phyloP scores from a whole-genome alignment of 1,140 invertebrate genomes.

The Drosophila punjabiensis region DNA sequence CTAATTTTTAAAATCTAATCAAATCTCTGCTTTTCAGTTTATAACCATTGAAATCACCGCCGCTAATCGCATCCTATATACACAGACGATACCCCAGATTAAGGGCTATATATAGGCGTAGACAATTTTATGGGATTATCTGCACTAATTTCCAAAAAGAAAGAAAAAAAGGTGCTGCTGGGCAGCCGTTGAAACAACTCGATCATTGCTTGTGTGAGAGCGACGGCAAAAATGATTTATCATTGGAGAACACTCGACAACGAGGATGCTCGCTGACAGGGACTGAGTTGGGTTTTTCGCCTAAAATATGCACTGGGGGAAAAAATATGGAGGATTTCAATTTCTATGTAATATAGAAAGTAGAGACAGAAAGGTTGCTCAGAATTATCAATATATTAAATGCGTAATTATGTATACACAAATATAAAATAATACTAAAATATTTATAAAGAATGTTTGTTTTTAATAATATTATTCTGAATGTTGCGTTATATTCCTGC shows the following conservation, averaged over 20 bases:
- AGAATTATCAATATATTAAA: background rate
- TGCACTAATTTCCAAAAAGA: slow-evolving; percentile 42
- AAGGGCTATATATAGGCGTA: slow-evolving; percentile 5
- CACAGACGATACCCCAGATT: slow-evolving; percentile 19
- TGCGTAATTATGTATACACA: too few relatives aligned
- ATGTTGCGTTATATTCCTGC: too few relatives aligned
- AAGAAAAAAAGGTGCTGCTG: background rate
- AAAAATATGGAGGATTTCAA: background rate
- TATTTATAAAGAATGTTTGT: too few relatives aligned
- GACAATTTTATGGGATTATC: slow-evolving; percentile 60
- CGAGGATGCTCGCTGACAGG: slow-evolving; percentile 31
- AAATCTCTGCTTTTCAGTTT: background rate
- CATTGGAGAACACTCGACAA: slow-evolving; percentile 63
- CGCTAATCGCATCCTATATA: background rate
- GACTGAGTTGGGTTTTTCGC: slow-evolving; percentile 8
- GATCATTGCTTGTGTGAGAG: slow-evolving; percentile 29
- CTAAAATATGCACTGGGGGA: background rate
- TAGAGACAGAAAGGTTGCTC: background rate
- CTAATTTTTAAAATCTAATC: background rate
- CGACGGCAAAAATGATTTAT: slow-evolving; percentile 67
- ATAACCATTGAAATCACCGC: background rate
- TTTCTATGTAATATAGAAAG: background rate
- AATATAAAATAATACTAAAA: too few relatives aligned
- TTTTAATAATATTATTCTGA: too few relatives aligned
- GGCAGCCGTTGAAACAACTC: slow-evolving; percentile 26